Base-by-base conservation (phyloP, 2,797 vertebrate species). In the Acanthurus tractus region DNA sequence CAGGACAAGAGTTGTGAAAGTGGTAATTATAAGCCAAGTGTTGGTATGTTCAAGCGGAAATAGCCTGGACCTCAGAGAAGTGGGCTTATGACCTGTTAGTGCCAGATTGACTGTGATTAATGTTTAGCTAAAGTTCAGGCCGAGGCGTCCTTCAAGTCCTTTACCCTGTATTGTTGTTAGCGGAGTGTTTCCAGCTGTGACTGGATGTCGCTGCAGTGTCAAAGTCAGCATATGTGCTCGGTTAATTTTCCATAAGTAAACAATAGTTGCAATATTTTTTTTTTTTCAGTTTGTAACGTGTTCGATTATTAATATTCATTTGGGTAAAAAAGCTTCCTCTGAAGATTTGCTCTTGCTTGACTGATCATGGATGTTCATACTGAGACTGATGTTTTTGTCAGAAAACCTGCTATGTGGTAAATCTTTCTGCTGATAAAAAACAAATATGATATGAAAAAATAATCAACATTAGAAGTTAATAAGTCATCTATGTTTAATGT, bases 1-100 rank as follows among this genome's bases (percentile, higher is more conserved):
- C 58, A 49, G 45, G 29, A 53, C 22, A 61, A 70, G 46, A 20
- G 44, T 40, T 73, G 72, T 74, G 45, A 81, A 74, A 69, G 63
- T 18, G 2, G 14, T 49, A 58, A 62, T 58, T 48, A 61, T 48
- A 52, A 76, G 57, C 11, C 38, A 18, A 48, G 50, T 22, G 23
- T 67, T 54, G 53, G 50, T 63, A 20, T 59, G 57, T 79, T 56
- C 8, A 38, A 20, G 49, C 13, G 12, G 54, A 74, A 67, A 70
- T 12, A 63, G 55, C 20, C 8, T 2, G 4, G 52, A 59, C 62
- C 29, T 69, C n/a, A 49, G 49, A 64, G 46, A 48, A 59, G n/a
- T 42, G n/a, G 58, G 62, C 42, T 56, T 23, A 20, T 62, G 74
- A 75, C 45, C 70, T 25, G 23, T 74, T 36, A 8, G n/a, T 53